phyloP scores from a whole-genome alignment of 1,140 invertebrate species.

The Oncopodura yosiiana region DNA sequence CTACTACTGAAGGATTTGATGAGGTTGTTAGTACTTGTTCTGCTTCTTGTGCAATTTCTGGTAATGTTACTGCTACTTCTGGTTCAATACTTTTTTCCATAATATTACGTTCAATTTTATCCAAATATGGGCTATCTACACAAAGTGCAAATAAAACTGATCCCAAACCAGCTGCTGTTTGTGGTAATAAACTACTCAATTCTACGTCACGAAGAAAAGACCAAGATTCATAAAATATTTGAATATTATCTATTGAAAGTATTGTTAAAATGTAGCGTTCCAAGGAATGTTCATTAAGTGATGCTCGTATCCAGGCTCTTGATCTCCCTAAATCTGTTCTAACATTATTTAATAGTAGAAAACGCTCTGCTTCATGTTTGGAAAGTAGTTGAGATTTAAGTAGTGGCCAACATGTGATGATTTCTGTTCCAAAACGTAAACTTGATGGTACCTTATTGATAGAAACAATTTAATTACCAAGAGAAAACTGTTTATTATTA shows the following conservation, averaged over 20 bases:
- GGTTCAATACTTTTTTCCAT: constrained; percentile 7
- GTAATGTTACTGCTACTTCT: not conserved
- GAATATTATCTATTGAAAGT: constrained; percentile 51
- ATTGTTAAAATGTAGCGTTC: constrained; percentile 71
- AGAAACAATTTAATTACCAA: constrained; percentile 18
- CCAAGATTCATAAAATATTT: constrained; percentile 72
- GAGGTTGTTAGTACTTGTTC: too few species aligned
- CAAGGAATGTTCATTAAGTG: constrained; percentile 77
- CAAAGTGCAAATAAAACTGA: constrained; percentile 82
- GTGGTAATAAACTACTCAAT: constrained; percentile 60
- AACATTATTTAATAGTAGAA: constrained; percentile 65
- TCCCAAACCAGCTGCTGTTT: constrained; percentile 69
- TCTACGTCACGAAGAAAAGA: constrained; percentile 69
- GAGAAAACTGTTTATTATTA: not conserved
- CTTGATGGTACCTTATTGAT: constrained; percentile 38
- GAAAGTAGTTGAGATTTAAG: constrained; percentile 52
- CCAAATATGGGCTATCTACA: constrained; percentile 69
- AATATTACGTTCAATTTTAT: not conserved
- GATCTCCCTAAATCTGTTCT: constrained; percentile 70
- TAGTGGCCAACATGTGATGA: constrained; percentile 23
- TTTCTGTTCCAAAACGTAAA: constrained; percentile 37
- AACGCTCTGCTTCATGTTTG: constrained; percentile 76
- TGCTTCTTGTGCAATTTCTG: not conserved
- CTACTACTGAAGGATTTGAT: too few species aligned
- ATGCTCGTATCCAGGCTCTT: constrained; percentile 72